Conservation (phyloP, 1,140 invertebrate species). For the Drosophila willistoni region DNA sequence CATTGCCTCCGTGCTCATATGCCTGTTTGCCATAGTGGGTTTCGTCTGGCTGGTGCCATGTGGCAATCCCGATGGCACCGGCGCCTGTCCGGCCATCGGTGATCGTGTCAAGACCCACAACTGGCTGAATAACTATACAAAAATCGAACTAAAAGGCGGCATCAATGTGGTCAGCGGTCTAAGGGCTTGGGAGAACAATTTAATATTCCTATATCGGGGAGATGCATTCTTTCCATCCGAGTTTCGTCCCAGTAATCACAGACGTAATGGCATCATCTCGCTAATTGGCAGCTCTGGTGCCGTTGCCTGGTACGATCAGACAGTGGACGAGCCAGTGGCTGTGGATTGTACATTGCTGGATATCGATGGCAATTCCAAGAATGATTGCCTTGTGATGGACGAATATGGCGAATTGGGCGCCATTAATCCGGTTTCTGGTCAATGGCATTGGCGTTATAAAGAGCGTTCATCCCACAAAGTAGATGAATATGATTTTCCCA, state of each 20-base stretch:
- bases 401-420: slow-evolving; percentile 87
- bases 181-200: slow-evolving; percentile 86
- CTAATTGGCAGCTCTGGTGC: slow-evolving; percentile 86
- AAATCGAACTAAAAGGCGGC: slow-evolving; percentile 88
- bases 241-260: slow-evolving; percentile 82
- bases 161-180: slow-evolving; percentile 87
- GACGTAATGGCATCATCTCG: slow-evolving; percentile 85
- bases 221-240: slow-evolving; percentile 86
- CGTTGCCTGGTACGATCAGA: slow-evolving; percentile 87
- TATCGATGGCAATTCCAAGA: slow-evolving; percentile 87
- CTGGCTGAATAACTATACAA: slow-evolving; percentile 89
- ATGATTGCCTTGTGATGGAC: slow-evolving; percentile 89
- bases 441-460: slow-evolving; percentile 86
- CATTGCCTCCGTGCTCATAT: slow-evolving; percentile 87
- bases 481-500: slow-evolving; percentile 86
- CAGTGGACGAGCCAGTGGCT: slow-evolving; percentile 86
- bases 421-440: slow-evolving; percentile 88
- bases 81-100: slow-evolving; percentile 85
- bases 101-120: slow-evolving; percentile 85
- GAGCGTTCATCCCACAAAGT: slow-evolving; percentile 84
- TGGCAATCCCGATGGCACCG: slow-evolving; percentile 84
- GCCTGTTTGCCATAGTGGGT: slow-evolving; percentile 87
- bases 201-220: slow-evolving; percentile 88
- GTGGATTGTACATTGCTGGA: slow-evolving; percentile 89
- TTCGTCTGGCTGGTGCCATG: slow-evolving; percentile 91